These are phyloP conservation scores for Naja naja DNA, from an alignment of 2,113 vertebrate genomes.

Conservation along the genomic window DNA sequence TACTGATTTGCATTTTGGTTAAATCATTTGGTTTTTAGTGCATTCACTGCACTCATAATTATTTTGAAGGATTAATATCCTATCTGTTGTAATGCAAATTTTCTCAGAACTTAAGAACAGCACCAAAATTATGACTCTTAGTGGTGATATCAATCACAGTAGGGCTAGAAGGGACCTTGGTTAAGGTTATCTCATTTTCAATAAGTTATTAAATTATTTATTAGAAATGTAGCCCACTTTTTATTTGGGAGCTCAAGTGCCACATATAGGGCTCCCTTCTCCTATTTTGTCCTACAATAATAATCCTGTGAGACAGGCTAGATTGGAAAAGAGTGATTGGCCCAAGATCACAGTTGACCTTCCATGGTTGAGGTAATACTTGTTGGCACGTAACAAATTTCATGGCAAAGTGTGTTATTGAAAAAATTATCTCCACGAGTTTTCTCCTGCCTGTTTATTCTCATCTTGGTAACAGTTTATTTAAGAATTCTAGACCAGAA, in stretches of 20 bases:
- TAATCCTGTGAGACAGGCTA: background rate
- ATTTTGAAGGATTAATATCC: slow-evolving; percentile 2
- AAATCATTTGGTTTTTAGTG: slow-evolving; percentile 37
- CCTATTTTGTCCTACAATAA: background rate
- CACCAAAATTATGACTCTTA: background rate
- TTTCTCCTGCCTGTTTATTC: background rate
- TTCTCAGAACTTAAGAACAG: background rate
- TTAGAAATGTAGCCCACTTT: background rate
- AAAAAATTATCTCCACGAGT: background rate
- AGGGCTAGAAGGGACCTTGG: too few relatives aligned
- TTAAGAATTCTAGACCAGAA: background rate
- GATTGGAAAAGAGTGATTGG: background rate
- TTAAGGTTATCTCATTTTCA: background rate
- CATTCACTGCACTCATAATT: slow-evolving; percentile 45
- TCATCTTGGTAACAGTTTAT: background rate
- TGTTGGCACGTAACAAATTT: background rate
- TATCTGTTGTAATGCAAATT: background rate
- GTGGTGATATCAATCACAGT: background rate
- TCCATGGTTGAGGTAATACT: background rate
- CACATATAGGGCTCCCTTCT: background rate
- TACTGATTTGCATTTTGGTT: slow-evolving; percentile 33
- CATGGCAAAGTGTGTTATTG: background rate
- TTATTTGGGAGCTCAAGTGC: background rate
- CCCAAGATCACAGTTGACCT: background rate
- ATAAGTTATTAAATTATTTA: background rate